Conservation (phyloP, 1,140 invertebrate species). For the Medauroidea extradentata region DNA sequence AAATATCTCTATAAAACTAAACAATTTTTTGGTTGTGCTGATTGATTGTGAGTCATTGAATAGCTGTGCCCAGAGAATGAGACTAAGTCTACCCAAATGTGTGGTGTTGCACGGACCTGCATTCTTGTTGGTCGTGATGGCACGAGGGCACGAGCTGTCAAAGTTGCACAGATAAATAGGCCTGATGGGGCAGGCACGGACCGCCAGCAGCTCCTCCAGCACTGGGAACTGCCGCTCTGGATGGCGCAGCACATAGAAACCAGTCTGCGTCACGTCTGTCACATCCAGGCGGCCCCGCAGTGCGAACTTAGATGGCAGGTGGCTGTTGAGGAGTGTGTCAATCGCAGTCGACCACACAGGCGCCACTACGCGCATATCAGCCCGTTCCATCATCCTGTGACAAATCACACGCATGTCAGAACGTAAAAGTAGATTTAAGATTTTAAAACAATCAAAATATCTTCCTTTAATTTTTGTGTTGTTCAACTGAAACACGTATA, state of each 20-base stretch:
- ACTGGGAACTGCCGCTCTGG: slow-evolving; percentile 34
- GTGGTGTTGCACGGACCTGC: no score
- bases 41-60: no score
- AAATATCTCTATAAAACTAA: no score
- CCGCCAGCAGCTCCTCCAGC: slow-evolving; percentile 36
- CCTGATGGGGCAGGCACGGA: slow-evolving; percentile 34
- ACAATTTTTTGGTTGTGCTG: no score
- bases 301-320: slow-evolving; percentile 52
- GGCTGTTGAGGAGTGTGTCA: slow-evolving; percentile 46
- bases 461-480: no score
- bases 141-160: not conserved
- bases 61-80: no score
- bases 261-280: slow-evolving; percentile 47
- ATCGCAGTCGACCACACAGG: slow-evolving; percentile 50
- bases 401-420: no score
- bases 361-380: slow-evolving; percentile 39
- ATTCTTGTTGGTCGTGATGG: not conserved
- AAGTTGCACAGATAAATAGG: slow-evolving; percentile 40
- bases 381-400: slow-evolving; percentile 51
- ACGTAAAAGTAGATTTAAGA: no score
- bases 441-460: no score
- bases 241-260: slow-evolving; percentile 39
- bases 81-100: no score
- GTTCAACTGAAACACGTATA: no score
- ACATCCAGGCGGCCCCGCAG: slow-evolving; percentile 49